Evolutionary conservation across 1,140 invertebrate species (phyloP).

Genomic region (Heliconius hermathena): DNA sequence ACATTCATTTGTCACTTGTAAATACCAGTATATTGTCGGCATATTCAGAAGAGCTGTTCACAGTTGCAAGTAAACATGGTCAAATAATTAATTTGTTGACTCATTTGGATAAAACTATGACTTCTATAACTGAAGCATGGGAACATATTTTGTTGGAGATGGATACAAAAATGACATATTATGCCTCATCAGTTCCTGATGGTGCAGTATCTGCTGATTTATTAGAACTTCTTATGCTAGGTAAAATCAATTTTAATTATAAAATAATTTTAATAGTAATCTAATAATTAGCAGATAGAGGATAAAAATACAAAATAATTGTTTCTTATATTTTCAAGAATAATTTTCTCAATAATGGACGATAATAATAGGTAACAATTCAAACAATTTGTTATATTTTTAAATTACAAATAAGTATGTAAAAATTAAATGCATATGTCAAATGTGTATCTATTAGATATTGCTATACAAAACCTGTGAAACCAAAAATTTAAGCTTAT

Average conservation of each 20-base stretch:
- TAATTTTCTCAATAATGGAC: no score
- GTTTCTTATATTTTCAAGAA: no score
- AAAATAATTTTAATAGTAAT: background rate
- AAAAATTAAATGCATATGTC: no score
- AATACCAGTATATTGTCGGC: slow-evolving; percentile 86
- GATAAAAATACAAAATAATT: no score
- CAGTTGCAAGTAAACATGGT: slow-evolving; percentile 87
- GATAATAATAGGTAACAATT: no score
- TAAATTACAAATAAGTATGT: no score
- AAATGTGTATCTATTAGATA: no score
- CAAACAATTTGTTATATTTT: no score
- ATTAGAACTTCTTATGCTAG: slow-evolving; percentile 94
- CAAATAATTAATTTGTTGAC: slow-evolving; percentile 85
- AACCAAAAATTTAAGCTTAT: no score
- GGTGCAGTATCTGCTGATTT: slow-evolving; percentile 95
- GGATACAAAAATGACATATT: slow-evolving; percentile 95
- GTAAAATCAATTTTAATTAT: slow-evolving; percentile 58
- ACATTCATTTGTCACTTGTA: slow-evolving; percentile 82
- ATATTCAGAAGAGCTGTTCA: slow-evolving; percentile 86
- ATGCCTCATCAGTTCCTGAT: slow-evolving; percentile 90
- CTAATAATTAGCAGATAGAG: no score
- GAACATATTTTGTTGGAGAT: slow-evolving; percentile 97
- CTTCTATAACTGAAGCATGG: slow-evolving; percentile 95
- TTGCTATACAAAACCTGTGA: no score
- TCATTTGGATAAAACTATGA: slow-evolving; percentile 89